Evolutionary conservation across 1,140 invertebrate genomes (phyloP), one percentile per base, ranked within the genome.

Genomic region (Pteromalus puparum): DNA sequence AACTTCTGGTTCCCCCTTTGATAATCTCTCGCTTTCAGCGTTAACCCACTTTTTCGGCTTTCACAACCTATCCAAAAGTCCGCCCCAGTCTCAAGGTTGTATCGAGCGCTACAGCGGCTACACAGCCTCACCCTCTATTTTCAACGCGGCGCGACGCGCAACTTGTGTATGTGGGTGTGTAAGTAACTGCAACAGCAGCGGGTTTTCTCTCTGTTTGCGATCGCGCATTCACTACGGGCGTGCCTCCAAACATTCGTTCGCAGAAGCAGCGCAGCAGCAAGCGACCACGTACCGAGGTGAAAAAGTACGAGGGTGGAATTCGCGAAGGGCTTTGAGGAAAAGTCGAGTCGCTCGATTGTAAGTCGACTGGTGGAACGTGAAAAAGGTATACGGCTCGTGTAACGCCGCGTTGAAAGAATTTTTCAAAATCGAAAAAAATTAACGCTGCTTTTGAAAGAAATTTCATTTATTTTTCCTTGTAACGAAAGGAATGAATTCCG

Each of bases 231-330:
- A 78, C 30, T 53, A 13, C 42, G 42, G 42, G 12, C 30, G 78
- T 61, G 81, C n/a, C 53, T 21, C 53, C 34, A 83, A 83, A 77
- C 81, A 48, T 83, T 83, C 61, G 81, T 24, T 76, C 65, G 13
- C 34, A 26, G 18, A 10, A 6, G 68, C 28, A n/a, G n/a, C 65
- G 13, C 30, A 34, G 73, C 21, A 42, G 73, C 26, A 28, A 34
- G 28, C 53, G 42, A 28, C 24, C 24, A 82, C 72, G 48, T 61
- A 65, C 18, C 21, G 21, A 61, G 28, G 61, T 18, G 24, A 53
- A 38, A 83, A 78, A 61, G 48, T 70, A 78, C 48, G 75, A 83
- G 46, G 74, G 73, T 13, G 3, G 61, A 77, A 83, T 83, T 65
- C 74, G 65, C 65, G 24, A 83, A 46, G 26, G 73, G 61, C 73